phyloP scores from a whole-genome alignment of 23 tunicate species.

The Ascidia mentula region DNA sequence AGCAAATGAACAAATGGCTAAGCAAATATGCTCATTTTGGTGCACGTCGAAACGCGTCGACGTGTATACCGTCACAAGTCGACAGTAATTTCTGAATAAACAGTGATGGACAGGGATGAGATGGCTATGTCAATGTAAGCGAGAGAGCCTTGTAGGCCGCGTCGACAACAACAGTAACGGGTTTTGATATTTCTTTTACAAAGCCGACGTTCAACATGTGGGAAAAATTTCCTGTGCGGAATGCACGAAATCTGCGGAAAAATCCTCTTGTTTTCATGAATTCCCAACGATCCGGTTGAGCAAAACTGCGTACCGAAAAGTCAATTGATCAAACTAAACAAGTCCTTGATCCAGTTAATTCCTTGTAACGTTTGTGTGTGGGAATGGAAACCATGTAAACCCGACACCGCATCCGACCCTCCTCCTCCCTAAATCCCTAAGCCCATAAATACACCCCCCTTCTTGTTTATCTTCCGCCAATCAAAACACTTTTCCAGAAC shows the following conservation, averaged over 20 bases:
- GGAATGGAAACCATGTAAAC: background rate
- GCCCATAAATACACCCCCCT: background rate
- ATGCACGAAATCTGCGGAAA: no score
- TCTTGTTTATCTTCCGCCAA: background rate
- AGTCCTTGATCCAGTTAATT: background rate
- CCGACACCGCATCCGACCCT: constrained; percentile 6
- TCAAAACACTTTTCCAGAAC: background rate
- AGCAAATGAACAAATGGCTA: constrained; percentile 9
- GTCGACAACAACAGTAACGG: no score
- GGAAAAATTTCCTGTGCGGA: no score
- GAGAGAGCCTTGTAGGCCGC: background rate
- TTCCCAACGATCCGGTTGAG: no score
- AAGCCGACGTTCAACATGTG: no score
- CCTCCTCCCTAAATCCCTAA: background rate
- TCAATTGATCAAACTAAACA: constrained; percentile 1
- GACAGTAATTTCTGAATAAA: constrained; percentile 1
- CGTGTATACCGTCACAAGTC: background rate
- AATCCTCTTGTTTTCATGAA: no score
- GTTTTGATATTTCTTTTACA: no score
- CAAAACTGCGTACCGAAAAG: background rate
- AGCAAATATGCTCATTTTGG: background rate
- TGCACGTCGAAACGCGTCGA: background rate
- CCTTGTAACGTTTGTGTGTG: background rate
- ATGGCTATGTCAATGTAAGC: background rate
- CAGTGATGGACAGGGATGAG: background rate